phyloP scores from a whole-genome alignment of 2,113 vertebrate species.

The Tor tambroides region DNA sequence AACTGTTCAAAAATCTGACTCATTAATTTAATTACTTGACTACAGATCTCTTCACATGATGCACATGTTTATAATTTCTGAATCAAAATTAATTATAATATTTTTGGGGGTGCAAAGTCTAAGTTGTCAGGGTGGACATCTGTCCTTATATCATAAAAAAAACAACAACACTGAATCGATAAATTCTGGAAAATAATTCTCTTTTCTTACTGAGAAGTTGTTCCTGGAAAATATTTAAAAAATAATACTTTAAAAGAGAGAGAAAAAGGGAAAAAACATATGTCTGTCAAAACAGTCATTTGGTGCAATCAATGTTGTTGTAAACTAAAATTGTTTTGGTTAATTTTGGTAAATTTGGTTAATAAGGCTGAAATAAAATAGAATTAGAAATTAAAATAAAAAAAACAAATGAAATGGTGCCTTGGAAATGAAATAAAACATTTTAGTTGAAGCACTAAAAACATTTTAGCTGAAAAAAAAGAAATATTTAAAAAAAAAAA shows the following conservation, averaged over 20 bases:
- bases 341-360: background rate
- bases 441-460: background rate
- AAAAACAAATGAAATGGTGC: background rate
- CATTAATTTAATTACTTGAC: background rate
- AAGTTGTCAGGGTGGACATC: background rate
- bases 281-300: background rate
- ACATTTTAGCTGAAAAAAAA: background rate
- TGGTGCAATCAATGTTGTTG: background rate
- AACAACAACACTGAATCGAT: too few relatives aligned
- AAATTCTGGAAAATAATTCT: too few relatives aligned
- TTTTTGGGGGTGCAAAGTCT: background rate
- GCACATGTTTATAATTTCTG: background rate
- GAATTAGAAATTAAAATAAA: too few relatives aligned
- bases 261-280: background rate
- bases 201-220: too few relatives aligned
- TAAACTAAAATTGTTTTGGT: background rate
- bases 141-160: too few relatives aligned
- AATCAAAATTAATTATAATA: too few relatives aligned
- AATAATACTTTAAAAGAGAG: background rate
- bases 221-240: background rate
- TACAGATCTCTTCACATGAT: background rate
- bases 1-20: background rate
- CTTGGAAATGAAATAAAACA: background rate
- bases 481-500: background rate
- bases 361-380: background rate